Conservation (phyloP, 2,888 invertebrate genomes). For the Celastrina argiolus region DNA sequence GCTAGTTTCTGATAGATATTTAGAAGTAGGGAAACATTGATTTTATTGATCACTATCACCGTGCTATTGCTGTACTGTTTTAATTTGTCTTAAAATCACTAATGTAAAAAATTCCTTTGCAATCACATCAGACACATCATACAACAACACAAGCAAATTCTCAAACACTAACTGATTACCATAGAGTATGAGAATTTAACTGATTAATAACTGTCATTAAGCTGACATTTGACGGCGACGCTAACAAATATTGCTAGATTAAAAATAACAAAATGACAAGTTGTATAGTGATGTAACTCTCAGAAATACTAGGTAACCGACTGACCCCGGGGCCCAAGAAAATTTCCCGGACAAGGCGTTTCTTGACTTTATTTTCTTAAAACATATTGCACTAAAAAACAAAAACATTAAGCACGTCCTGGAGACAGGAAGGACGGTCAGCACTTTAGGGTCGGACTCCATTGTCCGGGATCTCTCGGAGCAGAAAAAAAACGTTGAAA, state of each 20-base stretch:
- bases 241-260: slow-evolving; percentile 19
- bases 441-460: too few species aligned
- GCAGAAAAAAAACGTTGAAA: too few species aligned
- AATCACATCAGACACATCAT: slow-evolving; percentile 29
- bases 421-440: too few species aligned
- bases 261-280: not conserved
- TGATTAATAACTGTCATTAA: slow-evolving; percentile 30
- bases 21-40: not conserved
- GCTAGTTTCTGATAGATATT: not conserved
- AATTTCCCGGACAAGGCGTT: too few species aligned
- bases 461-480: too few species aligned
- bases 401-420: too few species aligned
- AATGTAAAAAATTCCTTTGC: slow-evolving; percentile 22
- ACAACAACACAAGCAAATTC: slow-evolving; percentile 32
- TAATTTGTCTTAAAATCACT: slow-evolving; percentile 21
- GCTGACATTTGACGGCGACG: slow-evolving; percentile 31
- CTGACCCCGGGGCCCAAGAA: too few species aligned
- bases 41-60: not conserved
- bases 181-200: slow-evolving; percentile 30
- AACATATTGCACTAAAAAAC: too few species aligned
- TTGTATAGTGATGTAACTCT: too few species aligned
- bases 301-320: too few species aligned
- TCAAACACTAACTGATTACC: slow-evolving; percentile 40
- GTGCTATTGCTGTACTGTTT: not conserved
- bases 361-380: too few species aligned